Evolutionary conservation across 2,113 vertebrate genomes (phyloP).

Genomic region (Cryptoleucopteryx plumbea): DNA sequence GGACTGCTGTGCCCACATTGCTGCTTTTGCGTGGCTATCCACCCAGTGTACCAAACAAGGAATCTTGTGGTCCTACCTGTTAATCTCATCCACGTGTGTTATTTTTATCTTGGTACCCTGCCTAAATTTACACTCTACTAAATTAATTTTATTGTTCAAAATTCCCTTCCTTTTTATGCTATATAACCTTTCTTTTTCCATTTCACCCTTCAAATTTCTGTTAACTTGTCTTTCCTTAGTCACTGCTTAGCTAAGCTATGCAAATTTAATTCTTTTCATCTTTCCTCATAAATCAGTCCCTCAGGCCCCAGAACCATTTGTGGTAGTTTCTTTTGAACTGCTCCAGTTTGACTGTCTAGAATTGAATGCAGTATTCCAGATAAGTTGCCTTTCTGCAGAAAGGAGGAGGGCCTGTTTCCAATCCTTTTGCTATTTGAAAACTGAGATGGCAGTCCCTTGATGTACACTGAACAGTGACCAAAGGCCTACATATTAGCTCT

Average conservation of each 20-base stretch:
- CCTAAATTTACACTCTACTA: not conserved
- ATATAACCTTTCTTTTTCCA: not conserved
- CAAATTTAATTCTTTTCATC: conserved; percentile 58
- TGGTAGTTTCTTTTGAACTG: conserved; percentile 48
- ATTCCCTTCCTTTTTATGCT: not conserved
- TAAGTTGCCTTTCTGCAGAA: not conserved
- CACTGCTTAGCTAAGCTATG: conserved; percentile 30
- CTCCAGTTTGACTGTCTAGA: not conserved
- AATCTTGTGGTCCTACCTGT: not conserved
- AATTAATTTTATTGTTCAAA: not conserved
- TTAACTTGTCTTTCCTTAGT: conserved; percentile 20
- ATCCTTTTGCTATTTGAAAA: not conserved
- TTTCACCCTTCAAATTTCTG: not conserved
- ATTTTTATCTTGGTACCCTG: not conserved
- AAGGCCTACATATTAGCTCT: not conserved
- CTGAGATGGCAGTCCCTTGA: not conserved
- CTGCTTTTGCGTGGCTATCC: not conserved
- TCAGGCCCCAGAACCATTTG: conserved; percentile 5
- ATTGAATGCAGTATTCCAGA: not conserved
- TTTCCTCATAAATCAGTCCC: conserved; percentile 48
- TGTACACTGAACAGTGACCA: not conserved
- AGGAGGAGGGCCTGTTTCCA: not conserved
- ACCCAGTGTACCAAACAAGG: not conserved
- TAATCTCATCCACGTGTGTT: not conserved
- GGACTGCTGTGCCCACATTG: not conserved